A percentile compares a stretch with the other conserved stretches of the same genome.
Conservation (phyloP, 2,113 vertebrate genomes). For the Oryzias curvinotus region DNA sequence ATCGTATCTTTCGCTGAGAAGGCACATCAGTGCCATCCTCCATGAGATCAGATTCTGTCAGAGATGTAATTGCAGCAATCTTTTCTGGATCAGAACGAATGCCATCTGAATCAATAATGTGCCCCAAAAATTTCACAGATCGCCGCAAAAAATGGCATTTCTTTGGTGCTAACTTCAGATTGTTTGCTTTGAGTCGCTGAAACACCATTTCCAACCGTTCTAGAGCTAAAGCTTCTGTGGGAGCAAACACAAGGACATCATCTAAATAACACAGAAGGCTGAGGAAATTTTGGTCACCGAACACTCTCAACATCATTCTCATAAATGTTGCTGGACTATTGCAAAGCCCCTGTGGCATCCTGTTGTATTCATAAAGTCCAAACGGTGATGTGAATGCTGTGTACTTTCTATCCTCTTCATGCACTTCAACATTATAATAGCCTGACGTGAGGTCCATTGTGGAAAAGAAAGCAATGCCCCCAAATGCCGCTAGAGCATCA, state of each 20-base stretch:
- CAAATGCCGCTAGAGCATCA: not conserved
- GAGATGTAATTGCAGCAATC: not conserved
- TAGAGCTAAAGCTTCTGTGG: no score
- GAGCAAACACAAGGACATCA: no score
- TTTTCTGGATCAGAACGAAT: not conserved
- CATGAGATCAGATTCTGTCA: not conserved
- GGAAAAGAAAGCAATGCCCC: not conserved
- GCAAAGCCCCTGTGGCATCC: constrained; percentile 5
- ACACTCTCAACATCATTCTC: no score
- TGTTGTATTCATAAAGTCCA: constrained; percentile 14
- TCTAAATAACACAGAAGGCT: no score
- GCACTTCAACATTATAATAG: constrained; percentile 11
- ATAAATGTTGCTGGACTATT: no score
- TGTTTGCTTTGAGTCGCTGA: no score
- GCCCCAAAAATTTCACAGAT: constrained; percentile 7
- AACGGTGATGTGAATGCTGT: constrained; percentile 6
- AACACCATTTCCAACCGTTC: no score
- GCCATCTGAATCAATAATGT: not conserved
- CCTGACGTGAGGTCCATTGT: constrained; percentile 5
- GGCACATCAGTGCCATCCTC: not conserved
- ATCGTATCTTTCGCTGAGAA: not conserved
- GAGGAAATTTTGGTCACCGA: no score
- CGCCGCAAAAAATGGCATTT: not conserved
- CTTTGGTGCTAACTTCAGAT: no score
- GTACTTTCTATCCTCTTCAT: constrained; percentile 16